phyloP scores from a whole-genome alignment of 2,113 vertebrate genomes.

The Pelodiscus sinensis region DNA sequence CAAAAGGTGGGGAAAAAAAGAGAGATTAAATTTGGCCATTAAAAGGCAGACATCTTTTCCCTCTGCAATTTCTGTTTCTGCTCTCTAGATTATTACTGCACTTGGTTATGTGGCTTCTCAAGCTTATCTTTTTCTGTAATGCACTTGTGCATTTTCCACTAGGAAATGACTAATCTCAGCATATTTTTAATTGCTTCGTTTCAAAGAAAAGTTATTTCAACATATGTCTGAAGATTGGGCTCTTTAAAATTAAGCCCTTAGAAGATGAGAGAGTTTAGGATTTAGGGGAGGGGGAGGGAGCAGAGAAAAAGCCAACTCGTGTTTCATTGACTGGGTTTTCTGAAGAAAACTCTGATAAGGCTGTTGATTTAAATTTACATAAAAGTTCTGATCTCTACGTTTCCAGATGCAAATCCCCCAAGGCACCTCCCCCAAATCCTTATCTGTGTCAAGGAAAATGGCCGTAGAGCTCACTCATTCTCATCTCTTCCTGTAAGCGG shows the following conservation, averaged over 20 bases:
- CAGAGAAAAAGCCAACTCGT: neutral
- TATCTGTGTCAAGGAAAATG: neutral
- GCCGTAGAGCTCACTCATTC: too few species aligned
- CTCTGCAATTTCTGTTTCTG: neutral
- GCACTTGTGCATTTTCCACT: neutral
- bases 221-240: conserved; percentile 3
- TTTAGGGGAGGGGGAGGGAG: neutral
- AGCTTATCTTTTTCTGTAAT: neutral
- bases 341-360: neutral
- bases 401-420: neutral
- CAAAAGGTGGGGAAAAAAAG: neutral
- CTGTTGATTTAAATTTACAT: neutral
- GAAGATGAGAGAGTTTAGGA: conserved; percentile 21
- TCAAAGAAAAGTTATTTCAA: conserved; percentile 36
- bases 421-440: neutral
- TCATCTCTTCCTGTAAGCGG: too few species aligned
- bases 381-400: neutral
- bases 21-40: neutral
- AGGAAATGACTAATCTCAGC: conserved; percentile 9
- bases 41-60: conserved; percentile 7
- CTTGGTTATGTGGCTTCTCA: neutral
- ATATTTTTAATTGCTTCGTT: conserved; percentile 45
- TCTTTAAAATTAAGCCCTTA: neutral
- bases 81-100: neutral
- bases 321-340: neutral